Evolutionary conservation across 2,888 invertebrate genomes (phyloP).

Genomic region (Erebia epiphron): DNA sequence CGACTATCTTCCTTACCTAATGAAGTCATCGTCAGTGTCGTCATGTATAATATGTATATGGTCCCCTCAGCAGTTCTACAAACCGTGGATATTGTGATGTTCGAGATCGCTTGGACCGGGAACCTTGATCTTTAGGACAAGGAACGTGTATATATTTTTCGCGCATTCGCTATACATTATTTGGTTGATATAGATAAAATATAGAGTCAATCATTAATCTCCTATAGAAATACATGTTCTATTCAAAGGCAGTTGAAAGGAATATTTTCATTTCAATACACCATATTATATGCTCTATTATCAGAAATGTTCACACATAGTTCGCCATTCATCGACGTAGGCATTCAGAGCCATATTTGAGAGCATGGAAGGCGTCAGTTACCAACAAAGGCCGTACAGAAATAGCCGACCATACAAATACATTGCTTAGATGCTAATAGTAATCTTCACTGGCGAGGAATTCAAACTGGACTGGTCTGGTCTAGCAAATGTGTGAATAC

Average conservation of each 20-base stretch:
- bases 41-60: too few species aligned
- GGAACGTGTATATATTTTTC: background rate
- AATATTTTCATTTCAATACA: conserved; percentile 19
- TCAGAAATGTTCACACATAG: conserved; percentile 33
- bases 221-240: conserved; percentile 4
- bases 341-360: conserved; percentile 37
- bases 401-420: conserved; percentile 37
- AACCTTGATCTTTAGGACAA: background rate
- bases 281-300: conserved; percentile 21
- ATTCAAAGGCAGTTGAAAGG: conserved; percentile 13
- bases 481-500: conserved; percentile 1
- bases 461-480: conserved; percentile 21
- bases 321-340: conserved; percentile 36
- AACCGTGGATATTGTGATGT: too few species aligned
- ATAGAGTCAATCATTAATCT: background rate
- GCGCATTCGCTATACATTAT: background rate
- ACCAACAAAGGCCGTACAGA: conserved; percentile 41
- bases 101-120: too few species aligned
- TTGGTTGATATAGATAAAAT: background rate
- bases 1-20: too few species aligned
- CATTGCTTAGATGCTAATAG: conserved; percentile 36
- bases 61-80: too few species aligned
- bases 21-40: too few species aligned
- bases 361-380: conserved; percentile 39
- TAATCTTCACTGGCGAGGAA: conserved; percentile 27